phyloP scores from a whole-genome alignment of 30 jellyfish, hydroid and myxozoan genomes.

The Turritopsis dohrnii region DNA sequence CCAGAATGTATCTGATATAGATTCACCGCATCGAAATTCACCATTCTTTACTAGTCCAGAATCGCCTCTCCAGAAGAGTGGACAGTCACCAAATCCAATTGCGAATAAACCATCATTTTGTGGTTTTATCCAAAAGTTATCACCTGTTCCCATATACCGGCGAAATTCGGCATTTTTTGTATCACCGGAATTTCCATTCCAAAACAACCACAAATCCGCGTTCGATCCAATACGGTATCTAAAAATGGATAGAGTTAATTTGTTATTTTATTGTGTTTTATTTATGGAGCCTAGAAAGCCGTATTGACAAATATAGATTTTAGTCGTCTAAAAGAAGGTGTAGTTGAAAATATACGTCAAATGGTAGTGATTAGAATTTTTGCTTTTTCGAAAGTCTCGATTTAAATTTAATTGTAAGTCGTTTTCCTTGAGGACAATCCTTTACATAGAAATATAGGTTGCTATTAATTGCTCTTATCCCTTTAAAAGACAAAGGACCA shows the following conservation, averaged over 20 bases:
- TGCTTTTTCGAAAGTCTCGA: too few species aligned
- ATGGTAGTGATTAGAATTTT: too few species aligned
- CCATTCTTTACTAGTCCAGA: neutral
- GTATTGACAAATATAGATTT: too few species aligned
- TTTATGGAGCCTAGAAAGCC: too few species aligned
- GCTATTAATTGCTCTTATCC: too few species aligned
- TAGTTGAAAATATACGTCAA: too few species aligned
- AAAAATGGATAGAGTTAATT: neutral
- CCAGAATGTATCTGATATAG: neutral
- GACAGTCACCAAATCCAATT: neutral
- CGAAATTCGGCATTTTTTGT: constrained; percentile 14
- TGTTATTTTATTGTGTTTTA: too few species aligned
- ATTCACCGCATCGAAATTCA: neutral
- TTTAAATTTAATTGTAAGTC: too few species aligned
- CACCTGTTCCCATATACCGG: neutral
- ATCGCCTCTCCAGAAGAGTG: neutral
- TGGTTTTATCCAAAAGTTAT: neutral
- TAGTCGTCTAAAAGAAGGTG: too few species aligned
- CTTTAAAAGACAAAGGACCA: too few species aligned
- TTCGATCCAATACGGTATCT: neutral
- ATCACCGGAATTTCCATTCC: constrained; percentile 11
- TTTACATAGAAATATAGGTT: too few species aligned
- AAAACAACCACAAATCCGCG: neutral
- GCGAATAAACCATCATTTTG: neutral
- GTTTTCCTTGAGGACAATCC: too few species aligned